These are phyloP conservation scores for Axis porcinus DNA, from an alignment of 2,113 vertebrate species.

Conservation along the genomic window DNA sequence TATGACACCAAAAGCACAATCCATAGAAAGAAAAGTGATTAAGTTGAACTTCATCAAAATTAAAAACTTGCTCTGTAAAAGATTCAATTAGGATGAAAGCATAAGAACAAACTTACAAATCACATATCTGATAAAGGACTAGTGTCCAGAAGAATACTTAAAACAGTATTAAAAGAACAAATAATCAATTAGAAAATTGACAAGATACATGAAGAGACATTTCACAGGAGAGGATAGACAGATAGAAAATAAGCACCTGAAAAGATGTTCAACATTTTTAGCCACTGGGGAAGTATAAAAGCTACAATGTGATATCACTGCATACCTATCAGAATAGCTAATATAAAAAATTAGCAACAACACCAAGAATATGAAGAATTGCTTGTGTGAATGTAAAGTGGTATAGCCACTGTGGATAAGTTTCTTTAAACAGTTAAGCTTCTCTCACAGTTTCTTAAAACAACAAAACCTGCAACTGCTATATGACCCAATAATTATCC, in stretches of 20 bases:
- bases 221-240: neutral
- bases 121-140: neutral
- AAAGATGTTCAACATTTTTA: neutral
- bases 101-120: neutral
- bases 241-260: neutral
- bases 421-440: neutral
- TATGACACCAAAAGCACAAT: neutral
- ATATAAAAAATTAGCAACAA: neutral
- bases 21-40: neutral
- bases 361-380: neutral
- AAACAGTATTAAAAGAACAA: neutral
- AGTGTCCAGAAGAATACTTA: neutral
- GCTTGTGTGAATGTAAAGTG: neutral
- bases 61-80: neutral
- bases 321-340: neutral
- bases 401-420: neutral
- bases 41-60: neutral
- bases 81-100: neutral
- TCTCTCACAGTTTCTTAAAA: neutral
- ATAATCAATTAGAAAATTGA: slow-evolving; percentile 23
- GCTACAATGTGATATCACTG: neutral
- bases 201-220: neutral
- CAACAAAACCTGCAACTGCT: neutral
- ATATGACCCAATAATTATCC: neutral
- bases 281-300: neutral